Conservation (phyloP, 2,797 vertebrate species). For the Tragopan temminckii region DNA sequence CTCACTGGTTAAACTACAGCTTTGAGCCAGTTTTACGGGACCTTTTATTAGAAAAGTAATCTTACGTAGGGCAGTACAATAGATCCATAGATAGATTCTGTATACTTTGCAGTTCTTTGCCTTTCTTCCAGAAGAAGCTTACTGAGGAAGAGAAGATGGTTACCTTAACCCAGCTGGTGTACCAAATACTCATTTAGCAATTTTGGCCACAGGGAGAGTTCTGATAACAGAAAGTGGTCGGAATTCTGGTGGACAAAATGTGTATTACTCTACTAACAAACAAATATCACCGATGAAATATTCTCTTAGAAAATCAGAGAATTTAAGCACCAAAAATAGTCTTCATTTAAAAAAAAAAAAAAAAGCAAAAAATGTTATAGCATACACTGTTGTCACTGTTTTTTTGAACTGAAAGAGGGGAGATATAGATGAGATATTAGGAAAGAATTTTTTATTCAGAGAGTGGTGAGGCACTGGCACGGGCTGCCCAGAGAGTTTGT, state of each 20-base stretch:
- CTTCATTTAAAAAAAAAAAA: background rate
- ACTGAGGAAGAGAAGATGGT: constrained; percentile 51
- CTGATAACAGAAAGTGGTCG: constrained; percentile 13
- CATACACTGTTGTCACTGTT: background rate
- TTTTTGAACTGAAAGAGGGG: background rate
- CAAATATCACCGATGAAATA: background rate
- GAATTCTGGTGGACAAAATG: constrained; percentile 43
- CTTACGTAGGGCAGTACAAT: background rate
- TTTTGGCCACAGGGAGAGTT: constrained; percentile 55
- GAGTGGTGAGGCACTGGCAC: background rate
- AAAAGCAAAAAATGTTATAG: background rate
- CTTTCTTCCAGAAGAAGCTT: constrained; percentile 46
- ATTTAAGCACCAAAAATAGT: background rate
- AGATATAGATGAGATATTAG: background rate
- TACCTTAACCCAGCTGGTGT: constrained; percentile 50
- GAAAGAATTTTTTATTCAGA: background rate
- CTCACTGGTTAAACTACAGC: background rate
- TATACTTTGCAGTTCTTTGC: background rate
- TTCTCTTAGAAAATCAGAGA: background rate
- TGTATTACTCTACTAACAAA: background rate
- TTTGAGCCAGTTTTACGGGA: background rate
- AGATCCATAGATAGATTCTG: background rate
- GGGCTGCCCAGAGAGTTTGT: background rate
- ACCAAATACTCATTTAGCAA: constrained; percentile 48
- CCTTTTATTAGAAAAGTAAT: background rate